Evolutionary conservation across 2,888 invertebrate genomes (phyloP).

Genomic region (Eulithis prunata): DNA sequence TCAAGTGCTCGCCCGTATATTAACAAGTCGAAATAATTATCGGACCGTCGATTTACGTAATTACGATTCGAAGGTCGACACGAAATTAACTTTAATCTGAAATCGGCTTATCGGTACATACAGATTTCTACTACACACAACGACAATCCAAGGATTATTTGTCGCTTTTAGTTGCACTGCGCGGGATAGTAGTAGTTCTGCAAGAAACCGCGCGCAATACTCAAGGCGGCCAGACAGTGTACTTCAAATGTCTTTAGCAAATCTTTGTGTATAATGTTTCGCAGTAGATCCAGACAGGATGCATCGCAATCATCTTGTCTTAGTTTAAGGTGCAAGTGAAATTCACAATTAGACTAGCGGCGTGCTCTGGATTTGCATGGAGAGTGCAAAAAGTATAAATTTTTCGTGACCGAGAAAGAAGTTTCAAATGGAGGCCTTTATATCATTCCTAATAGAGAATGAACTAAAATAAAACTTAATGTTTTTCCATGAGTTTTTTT

Average conservation of each 20-base stretch:
- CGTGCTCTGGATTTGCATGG: conserved; percentile 11
- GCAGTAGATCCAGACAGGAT: conserved; percentile 58
- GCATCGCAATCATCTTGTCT: conserved; percentile 74
- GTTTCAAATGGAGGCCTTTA: too few relatives aligned
- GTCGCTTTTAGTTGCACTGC: too few relatives aligned
- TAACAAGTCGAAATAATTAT: conserved; percentile 44
- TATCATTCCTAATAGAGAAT: too few relatives aligned
- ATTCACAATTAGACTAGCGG: conserved; percentile 49
- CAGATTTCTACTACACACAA: conserved; percentile 34
- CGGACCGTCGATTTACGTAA: conserved; percentile 48
- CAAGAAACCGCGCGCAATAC: too few relatives aligned
- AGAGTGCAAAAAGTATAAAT: background rate
- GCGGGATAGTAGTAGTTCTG: too few relatives aligned
- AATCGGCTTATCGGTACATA: conserved; percentile 41
- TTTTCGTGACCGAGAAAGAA: background rate
- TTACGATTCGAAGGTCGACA: conserved; percentile 62
- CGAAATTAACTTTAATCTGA: conserved; percentile 38
- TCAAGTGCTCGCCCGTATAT: conserved; percentile 28
- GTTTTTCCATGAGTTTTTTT: too few relatives aligned
- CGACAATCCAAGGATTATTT: too few relatives aligned
- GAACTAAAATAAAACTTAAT: too few relatives aligned
- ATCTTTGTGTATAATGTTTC: too few relatives aligned
- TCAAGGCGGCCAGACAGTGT: too few relatives aligned
- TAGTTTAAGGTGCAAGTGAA: conserved; percentile 58
- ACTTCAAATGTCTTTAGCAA: too few relatives aligned